Conservation (phyloP, 2,888 invertebrate genomes). For the Pyrrhia umbra region DNA sequence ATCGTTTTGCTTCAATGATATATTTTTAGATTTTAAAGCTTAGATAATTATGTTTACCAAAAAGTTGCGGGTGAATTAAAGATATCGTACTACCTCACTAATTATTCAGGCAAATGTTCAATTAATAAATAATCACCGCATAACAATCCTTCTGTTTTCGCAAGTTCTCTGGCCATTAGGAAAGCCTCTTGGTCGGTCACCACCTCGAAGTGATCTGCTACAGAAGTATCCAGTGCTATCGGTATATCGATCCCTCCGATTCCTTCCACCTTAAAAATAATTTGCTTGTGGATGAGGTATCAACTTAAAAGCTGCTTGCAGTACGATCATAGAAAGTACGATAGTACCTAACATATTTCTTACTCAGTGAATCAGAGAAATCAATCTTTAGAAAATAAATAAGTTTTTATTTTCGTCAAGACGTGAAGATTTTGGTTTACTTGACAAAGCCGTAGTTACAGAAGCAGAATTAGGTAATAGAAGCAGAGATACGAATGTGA, state of each 20-base stretch:
- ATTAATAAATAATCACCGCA: slow-evolving; percentile 89
- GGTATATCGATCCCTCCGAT: slow-evolving; percentile 94
- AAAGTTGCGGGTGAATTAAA: slow-evolving; percentile 12
- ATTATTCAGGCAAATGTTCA: slow-evolving; percentile 6
- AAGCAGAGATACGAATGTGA: neutral
- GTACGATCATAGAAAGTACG: too few relatives aligned
- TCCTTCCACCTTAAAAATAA: slow-evolving; percentile 89
- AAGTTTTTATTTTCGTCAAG: too few relatives aligned
- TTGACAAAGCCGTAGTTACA: too few relatives aligned
- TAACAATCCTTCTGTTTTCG: slow-evolving; percentile 96
- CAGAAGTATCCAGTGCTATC: slow-evolving; percentile 82
- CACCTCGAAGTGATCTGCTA: slow-evolving; percentile 95
- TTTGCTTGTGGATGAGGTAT: too few relatives aligned
- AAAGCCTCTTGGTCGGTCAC: slow-evolving; percentile 94
- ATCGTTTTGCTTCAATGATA: neutral
- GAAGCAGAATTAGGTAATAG: too few relatives aligned
- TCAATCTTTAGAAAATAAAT: too few relatives aligned
- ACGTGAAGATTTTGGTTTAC: too few relatives aligned
- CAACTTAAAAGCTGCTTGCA: too few relatives aligned
- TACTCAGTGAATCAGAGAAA: too few relatives aligned
- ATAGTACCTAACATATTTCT: too few relatives aligned
- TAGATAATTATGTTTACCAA: slow-evolving; percentile 10
- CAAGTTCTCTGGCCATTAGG: slow-evolving; percentile 94
- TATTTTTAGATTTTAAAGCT: neutral
- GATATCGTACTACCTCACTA: neutral